phyloP scores from a whole-genome alignment of 2,113 vertebrate genomes.

The Actenoides hombroni region DNA sequence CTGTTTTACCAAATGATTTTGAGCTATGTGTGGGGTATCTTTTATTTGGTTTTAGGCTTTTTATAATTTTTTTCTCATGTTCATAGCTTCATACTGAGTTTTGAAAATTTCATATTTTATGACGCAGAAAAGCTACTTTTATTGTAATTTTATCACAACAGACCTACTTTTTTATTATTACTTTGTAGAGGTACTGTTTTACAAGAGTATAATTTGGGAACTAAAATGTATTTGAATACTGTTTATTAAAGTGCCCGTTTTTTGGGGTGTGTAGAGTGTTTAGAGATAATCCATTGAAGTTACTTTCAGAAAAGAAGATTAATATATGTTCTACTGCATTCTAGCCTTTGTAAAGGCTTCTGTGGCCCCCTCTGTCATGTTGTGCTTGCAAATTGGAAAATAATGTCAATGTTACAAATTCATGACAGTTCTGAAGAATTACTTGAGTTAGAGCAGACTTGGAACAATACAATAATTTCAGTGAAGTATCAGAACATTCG shows the following conservation, averaged over 20 bases:
- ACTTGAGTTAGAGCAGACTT: neutral
- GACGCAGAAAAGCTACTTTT: neutral
- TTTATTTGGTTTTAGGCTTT: neutral
- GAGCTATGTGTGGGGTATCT: accelerated
- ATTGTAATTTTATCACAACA: neutral
- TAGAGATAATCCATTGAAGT: neutral
- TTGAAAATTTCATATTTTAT: neutral
- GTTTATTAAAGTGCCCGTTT: neutral
- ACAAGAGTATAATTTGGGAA: neutral
- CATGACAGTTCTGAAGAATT: neutral
- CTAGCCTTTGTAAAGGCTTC: neutral
- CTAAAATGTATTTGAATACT: neutral
- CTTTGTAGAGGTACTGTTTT: neutral
- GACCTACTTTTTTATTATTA: neutral
- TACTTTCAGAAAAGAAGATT: neutral
- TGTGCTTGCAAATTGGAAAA: neutral
- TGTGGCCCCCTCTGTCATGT: neutral
- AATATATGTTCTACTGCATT: neutral
- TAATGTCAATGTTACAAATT: neutral
- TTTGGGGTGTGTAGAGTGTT: neutral
- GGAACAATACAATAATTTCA: neutral
- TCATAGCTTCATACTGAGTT: neutral
- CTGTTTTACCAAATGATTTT: neutral
- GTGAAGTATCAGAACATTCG: neutral
- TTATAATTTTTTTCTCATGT: neutral